phyloP scores from a whole-genome alignment of 2,797 vertebrate species.

The Florisuga fusca region DNA sequence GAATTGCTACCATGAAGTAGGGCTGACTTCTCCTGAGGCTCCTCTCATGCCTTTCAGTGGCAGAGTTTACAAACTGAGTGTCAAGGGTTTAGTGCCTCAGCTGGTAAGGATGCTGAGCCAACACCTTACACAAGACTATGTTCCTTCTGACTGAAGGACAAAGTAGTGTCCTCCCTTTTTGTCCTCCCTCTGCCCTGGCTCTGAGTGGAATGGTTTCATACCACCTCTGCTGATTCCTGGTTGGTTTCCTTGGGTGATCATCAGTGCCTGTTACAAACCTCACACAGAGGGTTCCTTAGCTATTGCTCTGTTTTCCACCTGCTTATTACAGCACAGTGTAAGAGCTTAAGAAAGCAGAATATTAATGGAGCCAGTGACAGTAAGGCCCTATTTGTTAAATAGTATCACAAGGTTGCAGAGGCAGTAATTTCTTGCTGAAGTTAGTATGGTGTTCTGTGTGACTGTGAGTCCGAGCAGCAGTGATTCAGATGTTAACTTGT shows the following conservation, averaged over 20 bases:
- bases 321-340: background rate
- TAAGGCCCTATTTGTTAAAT: background rate
- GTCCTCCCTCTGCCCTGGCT: fast-evolving
- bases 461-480: background rate
- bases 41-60: background rate
- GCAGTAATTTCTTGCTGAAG: background rate
- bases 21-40: background rate
- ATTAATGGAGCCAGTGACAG: background rate
- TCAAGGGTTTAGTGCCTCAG: background rate
- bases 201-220: background rate
- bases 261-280: background rate
- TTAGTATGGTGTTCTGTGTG: background rate
- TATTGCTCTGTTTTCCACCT: background rate
- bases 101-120: background rate
- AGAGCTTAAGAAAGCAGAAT: background rate
- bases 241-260: background rate
- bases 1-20: background rate
- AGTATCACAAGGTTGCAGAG: background rate
- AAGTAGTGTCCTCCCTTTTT: background rate
- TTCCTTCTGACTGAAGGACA: background rate
- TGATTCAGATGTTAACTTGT: background rate
- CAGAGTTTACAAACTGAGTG: background rate
- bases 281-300: background rate
- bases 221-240: background rate
- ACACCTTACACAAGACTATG: background rate